These are phyloP conservation scores for Typhlichthys eigenmanni DNA, from an alignment of 2,797 vertebrate species.

Conservation along the genomic window DNA sequence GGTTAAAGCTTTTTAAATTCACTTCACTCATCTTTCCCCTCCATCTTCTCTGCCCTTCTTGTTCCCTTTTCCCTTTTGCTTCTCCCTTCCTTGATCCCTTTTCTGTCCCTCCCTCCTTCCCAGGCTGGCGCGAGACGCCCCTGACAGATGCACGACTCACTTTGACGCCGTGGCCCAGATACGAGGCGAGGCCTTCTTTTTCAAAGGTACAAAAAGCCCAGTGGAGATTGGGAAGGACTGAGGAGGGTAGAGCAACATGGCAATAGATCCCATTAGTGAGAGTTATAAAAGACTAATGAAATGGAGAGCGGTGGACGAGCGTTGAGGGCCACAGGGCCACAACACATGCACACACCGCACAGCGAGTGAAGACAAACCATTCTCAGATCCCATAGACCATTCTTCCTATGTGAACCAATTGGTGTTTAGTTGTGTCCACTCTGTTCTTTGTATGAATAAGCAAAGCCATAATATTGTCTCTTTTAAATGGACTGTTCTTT, in stretches of 20 bases:
- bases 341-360: too few species aligned
- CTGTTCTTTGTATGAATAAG: too few species aligned
- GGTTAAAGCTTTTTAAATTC: not conserved
- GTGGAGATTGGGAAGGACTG: constrained; percentile 11
- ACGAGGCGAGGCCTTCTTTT: constrained; percentile 96
- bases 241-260: constrained; percentile 21
- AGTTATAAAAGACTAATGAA: constrained; percentile 14
- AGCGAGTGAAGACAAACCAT: too few species aligned
- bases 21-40: not conserved
- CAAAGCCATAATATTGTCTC: too few species aligned
- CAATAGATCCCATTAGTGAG: not conserved
- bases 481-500: too few species aligned
- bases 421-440: too few species aligned
- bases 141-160: constrained; percentile 86
- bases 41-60: not conserved
- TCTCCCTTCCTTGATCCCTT: constrained; percentile 19
- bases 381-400: too few species aligned
- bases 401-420: too few species aligned
- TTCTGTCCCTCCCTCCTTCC: constrained; percentile 27
- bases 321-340: not conserved
- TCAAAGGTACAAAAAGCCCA: constrained; percentile 17
- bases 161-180: constrained; percentile 97
- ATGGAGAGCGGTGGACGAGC: not conserved
- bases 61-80: constrained; percentile 22
- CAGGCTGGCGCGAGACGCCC: constrained; percentile 82